Evolutionary conservation across 2,888 invertebrate species (phyloP).

Genomic region (Scaptomyza flava): DNA sequence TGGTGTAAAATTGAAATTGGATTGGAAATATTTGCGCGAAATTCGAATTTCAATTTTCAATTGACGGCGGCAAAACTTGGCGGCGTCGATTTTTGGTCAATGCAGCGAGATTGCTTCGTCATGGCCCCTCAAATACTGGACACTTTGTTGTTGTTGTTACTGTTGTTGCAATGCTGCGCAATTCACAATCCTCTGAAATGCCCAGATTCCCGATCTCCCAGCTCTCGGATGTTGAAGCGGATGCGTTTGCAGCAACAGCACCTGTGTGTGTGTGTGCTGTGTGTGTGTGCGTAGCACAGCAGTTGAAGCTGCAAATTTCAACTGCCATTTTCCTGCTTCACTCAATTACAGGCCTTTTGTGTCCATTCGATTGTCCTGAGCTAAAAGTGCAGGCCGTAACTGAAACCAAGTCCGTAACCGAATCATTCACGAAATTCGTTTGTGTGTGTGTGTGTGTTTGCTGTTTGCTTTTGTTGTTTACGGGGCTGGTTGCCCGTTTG

Average conservation of each 20-base stretch:
- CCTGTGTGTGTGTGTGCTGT: slow-evolving; percentile 8
- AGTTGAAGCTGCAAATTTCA: slow-evolving; percentile 49
- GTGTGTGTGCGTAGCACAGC: neutral
- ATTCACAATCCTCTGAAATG: slow-evolving; percentile 8
- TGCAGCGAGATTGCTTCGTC: slow-evolving; percentile 47
- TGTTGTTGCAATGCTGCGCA: neutral
- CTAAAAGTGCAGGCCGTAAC: slow-evolving; percentile 56
- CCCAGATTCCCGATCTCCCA: neutral
- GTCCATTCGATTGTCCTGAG: slow-evolving; percentile 46
- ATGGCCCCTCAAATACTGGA: slow-evolving; percentile 28
- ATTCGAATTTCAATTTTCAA: slow-evolving; percentile 74
- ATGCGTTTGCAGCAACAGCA: slow-evolving; percentile 50
- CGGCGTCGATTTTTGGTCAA: slow-evolving; percentile 32
- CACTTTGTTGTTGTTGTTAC: neutral
- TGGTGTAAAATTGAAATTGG: slow-evolving; percentile 73
- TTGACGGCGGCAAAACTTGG: slow-evolving; percentile 49
- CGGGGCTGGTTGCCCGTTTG: slow-evolving; percentile 39
- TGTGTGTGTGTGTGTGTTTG: slow-evolving; percentile 1
- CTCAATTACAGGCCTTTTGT: slow-evolving; percentile 76
- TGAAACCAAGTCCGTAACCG: slow-evolving; percentile 67
- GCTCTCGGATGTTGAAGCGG: slow-evolving; percentile 3
- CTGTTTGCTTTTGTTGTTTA: slow-evolving; percentile 41
- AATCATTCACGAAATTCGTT: slow-evolving; percentile 61
- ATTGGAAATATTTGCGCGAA: slow-evolving; percentile 74
- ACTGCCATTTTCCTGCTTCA: slow-evolving; percentile 58